A percentile compares a stretch with the other conserved stretches of the same genome.
Conservation (phyloP, 1,140 invertebrate species). For the Chrysomallon squamiferum region DNA sequence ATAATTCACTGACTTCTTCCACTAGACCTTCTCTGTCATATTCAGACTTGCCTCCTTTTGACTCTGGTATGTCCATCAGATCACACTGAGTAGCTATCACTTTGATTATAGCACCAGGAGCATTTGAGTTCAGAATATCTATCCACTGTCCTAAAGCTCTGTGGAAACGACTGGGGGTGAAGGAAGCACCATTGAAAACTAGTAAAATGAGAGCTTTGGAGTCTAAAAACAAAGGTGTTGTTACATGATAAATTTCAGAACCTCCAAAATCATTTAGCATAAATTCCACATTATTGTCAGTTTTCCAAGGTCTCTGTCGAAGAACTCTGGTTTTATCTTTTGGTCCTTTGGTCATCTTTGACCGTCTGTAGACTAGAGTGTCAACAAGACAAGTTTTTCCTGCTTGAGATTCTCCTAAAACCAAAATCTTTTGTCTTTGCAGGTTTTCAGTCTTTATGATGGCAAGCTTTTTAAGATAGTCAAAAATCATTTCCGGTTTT, state of each 20-base stretch:
- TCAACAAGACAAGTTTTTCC: conserved; percentile 57
- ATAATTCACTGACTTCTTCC: background rate
- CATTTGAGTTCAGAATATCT: conserved; percentile 44
- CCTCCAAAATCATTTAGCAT: conserved; percentile 58
- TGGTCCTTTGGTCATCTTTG: conserved; percentile 29
- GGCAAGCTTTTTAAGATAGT: conserved; percentile 56
- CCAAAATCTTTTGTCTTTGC: conserved; percentile 56
- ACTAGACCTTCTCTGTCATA: background rate
- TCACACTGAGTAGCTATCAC: conserved; percentile 56
- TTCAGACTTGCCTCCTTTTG: background rate
- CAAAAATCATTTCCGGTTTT: conserved; percentile 55
- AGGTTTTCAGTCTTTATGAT: conserved; percentile 58
- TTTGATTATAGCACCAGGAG: conserved; percentile 56
- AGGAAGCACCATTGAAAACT: conserved; percentile 54
- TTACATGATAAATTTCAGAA: conserved; percentile 45
- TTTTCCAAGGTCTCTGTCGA: conserved; percentile 49
- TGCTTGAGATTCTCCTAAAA: conserved; percentile 52
- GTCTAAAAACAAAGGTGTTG: conserved; percentile 56
- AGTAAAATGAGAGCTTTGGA: conserved; percentile 52
- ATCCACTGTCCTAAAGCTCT: conserved; percentile 57
- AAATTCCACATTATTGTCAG: conserved; percentile 58
- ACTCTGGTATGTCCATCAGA: conserved; percentile 11
- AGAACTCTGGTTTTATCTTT: conserved; percentile 40
- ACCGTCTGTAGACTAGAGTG: conserved; percentile 41
- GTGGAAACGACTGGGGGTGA: conserved; percentile 42